Conservation (phyloP, 2,888 invertebrate species). For the Limenitis camilla region DNA sequence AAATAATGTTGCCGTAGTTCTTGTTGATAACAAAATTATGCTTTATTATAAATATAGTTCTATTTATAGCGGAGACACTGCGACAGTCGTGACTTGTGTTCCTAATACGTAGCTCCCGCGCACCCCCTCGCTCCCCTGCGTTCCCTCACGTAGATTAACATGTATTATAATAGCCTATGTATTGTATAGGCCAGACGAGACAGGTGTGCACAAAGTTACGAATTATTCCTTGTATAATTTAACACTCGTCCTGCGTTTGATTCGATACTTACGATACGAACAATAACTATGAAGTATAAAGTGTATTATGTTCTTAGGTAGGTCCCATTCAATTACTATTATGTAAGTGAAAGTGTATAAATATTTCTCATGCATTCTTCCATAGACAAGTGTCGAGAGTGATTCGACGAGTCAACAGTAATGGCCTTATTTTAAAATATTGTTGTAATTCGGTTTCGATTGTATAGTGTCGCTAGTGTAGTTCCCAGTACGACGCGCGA, state of each 20-base stretch:
- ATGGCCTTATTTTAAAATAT: slow-evolving; percentile 61
- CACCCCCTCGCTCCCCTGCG: slow-evolving; percentile 23
- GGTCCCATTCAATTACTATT: slow-evolving; percentile 67
- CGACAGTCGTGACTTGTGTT: slow-evolving; percentile 46
- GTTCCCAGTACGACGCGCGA: slow-evolving; percentile 38
- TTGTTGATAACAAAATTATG: slow-evolving; percentile 66
- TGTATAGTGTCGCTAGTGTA: slow-evolving; percentile 60
- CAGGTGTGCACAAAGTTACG: slow-evolving; percentile 67
- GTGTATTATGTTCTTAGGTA: slow-evolving; percentile 54
- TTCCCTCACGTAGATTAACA: slow-evolving; percentile 49
- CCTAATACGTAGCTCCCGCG: slow-evolving; percentile 35
- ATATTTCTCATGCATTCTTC: slow-evolving; percentile 60
- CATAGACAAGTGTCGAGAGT: slow-evolving; percentile 43
- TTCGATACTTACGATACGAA: slow-evolving; percentile 56
- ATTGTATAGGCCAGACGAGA: slow-evolving; percentile 50
- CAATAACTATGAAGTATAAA: slow-evolving; percentile 48
- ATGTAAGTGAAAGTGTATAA: slow-evolving; percentile 69
- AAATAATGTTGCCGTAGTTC: slow-evolving; percentile 62
- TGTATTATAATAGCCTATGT: slow-evolving; percentile 63
- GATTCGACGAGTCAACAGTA: slow-evolving; percentile 40
- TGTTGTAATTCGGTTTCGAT: slow-evolving; percentile 30
- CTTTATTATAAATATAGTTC: slow-evolving; percentile 62
- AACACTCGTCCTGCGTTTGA: slow-evolving; percentile 37
- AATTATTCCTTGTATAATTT: slow-evolving; percentile 48
- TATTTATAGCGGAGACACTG: slow-evolving; percentile 57